Conservation (phyloP, 2,797 vertebrate genomes). For the Hipposideros larvatus region DNA sequence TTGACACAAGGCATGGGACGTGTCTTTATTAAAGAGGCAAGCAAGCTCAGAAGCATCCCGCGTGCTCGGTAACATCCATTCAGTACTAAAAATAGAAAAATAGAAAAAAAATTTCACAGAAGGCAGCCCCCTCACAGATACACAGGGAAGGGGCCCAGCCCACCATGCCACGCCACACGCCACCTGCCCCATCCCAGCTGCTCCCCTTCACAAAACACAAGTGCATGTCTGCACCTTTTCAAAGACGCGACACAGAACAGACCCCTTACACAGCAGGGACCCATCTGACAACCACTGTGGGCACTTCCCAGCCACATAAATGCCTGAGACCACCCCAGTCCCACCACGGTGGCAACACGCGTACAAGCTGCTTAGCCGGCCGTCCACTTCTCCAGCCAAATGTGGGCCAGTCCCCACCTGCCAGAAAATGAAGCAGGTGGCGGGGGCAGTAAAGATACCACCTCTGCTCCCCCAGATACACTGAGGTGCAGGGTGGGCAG, state of each 20-base stretch:
- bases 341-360: accelerated
- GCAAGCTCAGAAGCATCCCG: slow-evolving; percentile 85
- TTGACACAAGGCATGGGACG: slow-evolving; percentile 75
- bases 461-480: background rate
- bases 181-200: background rate
- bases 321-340: background rate
- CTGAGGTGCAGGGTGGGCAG: accelerated
- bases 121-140: slow-evolving; percentile 87
- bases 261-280: background rate
- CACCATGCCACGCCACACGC: slow-evolving; percentile 73
- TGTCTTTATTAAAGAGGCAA: slow-evolving; percentile 89
- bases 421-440: background rate
- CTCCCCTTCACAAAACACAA: background rate
- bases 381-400: background rate
- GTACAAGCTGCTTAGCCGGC: accelerated
- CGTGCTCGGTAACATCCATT: slow-evolving; percentile 83
- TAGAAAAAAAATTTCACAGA: slow-evolving; percentile 88
- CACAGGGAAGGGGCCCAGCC: slow-evolving; percentile 83
- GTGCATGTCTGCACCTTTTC: background rate
- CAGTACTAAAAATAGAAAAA: slow-evolving; percentile 90
- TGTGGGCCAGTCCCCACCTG: background rate
- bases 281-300: background rate
- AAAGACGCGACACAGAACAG: background rate
- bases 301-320: accelerated
- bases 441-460: accelerated